Base-by-base conservation (phyloP, 2,113 vertebrate genomes). In the Scytalopus superciliaris region DNA sequence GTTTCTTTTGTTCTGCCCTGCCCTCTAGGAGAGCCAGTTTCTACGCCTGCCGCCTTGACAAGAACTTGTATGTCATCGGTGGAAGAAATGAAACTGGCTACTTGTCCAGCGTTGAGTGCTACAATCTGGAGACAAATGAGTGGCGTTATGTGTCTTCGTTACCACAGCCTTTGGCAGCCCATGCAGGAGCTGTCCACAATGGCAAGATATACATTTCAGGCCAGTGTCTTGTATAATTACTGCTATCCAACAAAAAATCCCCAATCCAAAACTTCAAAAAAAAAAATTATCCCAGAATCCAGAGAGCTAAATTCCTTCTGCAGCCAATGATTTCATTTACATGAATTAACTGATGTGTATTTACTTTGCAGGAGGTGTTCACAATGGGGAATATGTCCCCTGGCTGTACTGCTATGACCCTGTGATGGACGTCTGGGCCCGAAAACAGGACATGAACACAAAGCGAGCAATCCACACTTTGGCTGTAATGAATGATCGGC, bases 381-480 rank as follows among this genome's bases (percentile, higher is more conserved):
- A 99, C 97, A 99, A 99, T 86, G 99, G 99, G 73, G 99, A 99
- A 68, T 99, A 99, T 3, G 99, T 99, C 59, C 99, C 99, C 42
- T 99, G 99, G 99, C 98, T 99, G 28, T 99, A 99, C 96, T 99
- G 99, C 95, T 99, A 99, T 74, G 99, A 99, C 97, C 99, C 99
- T 0, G 96, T 99, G 93, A 99, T 99, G 99, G 99, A 99, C n/a
- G 99, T 99, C 95, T 99, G 99, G 99, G 99, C 99, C 94, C 97
- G 99, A 87, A 99, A 99, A 97, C 99, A 99, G 97, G 99, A 99
- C 96, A 99, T 99, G 99, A 99, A 99, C 99, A 99, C 99, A 93
- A 99, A 99, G 96, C 98, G 99, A 4, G 99, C 99, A 33, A 99
- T 99, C 98, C 99, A 99, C 89, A 98, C 99, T 84, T 98, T 99